A percentile compares a stretch with the other conserved stretches of the same genome.
Evolutionary conservation across 2,888 invertebrate genomes (phyloP).

Genomic region (Chymomyza procnemis): DNA sequence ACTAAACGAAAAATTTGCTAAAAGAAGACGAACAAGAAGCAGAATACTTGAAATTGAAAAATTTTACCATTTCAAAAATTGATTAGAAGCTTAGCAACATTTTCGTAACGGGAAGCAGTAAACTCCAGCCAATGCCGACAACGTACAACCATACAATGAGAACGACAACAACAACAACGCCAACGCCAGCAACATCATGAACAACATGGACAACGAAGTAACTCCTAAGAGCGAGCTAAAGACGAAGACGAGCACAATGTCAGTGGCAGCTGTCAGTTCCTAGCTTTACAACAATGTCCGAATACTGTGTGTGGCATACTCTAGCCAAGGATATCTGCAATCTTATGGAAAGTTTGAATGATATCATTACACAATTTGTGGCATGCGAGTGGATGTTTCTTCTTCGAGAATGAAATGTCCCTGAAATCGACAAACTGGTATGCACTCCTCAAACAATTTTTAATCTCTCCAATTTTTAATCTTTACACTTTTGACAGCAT

Average conservation of each 20-base stretch:
- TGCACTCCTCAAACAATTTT: no score
- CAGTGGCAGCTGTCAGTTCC: conserved; percentile 39
- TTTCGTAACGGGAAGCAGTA: neutral
- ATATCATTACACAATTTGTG: no score
- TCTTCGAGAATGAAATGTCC: no score
- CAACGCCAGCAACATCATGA: neutral
- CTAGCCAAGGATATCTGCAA: neutral
- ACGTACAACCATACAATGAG: neutral
- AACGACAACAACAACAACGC: neutral
- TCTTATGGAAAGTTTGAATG: neutral
- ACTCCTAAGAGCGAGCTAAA: neutral
- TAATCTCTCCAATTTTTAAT: no score
- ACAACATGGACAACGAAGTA: neutral
- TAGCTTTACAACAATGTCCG: conserved; percentile 40
- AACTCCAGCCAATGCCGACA: neutral
- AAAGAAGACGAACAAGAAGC: conserved; percentile 25
- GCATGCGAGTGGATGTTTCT: no score
- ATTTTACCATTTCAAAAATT: conserved; percentile 61
- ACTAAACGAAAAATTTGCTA: conserved; percentile 18
- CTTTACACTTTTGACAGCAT: no score
- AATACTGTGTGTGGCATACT: neutral
- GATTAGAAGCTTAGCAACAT: conserved; percentile 59
- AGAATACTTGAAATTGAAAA: conserved; percentile 46
- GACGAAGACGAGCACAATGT: neutral
- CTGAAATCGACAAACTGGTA: no score